These are phyloP conservation scores for Hybos culiciformis DNA, from an alignment of 2,888 invertebrate species.

Conservation along the genomic window DNA sequence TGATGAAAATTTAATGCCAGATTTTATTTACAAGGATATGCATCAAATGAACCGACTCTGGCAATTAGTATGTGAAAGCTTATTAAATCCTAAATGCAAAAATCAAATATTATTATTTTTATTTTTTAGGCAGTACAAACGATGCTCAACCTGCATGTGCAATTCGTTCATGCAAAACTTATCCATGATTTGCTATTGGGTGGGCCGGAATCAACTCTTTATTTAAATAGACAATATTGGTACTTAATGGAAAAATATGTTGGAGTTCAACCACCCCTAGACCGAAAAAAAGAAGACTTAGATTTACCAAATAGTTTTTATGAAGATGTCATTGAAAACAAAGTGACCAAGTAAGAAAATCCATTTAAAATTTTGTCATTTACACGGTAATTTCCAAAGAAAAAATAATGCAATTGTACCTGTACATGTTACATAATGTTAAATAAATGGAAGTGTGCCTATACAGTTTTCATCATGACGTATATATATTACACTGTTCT, in stretches of 20 bases:
- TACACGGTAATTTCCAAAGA: slow-evolving; percentile 42
- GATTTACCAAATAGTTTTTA: slow-evolving; percentile 41
- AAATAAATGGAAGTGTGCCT: not conserved
- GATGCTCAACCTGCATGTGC: slow-evolving; percentile 55
- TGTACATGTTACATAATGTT: slow-evolving; percentile 45
- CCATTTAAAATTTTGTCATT: slow-evolving; percentile 14
- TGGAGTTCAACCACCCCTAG: slow-evolving; percentile 49
- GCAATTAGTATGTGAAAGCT: slow-evolving; percentile 9
- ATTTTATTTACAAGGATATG: not conserved
- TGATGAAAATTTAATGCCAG: not conserved
- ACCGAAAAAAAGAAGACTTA: slow-evolving; percentile 50
- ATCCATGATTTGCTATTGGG: slow-evolving; percentile 54
- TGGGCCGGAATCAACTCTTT: slow-evolving; percentile 40
- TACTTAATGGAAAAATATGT: slow-evolving; percentile 44
- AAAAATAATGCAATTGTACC: slow-evolving; percentile 53
- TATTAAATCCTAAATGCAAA: not conserved
- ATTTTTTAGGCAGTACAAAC: slow-evolving; percentile 46
- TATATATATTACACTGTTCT: no score
- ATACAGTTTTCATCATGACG: no score
- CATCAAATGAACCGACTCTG: slow-evolving; percentile 13
- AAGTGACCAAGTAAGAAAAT: slow-evolving; percentile 29
- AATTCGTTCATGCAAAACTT: slow-evolving; percentile 53
- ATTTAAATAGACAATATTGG: slow-evolving; percentile 56
- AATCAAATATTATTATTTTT: not conserved
- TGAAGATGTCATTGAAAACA: slow-evolving; percentile 27